phyloP scores from a whole-genome alignment of 2,888 invertebrate species.

The Himalopsyche japonica region DNA sequence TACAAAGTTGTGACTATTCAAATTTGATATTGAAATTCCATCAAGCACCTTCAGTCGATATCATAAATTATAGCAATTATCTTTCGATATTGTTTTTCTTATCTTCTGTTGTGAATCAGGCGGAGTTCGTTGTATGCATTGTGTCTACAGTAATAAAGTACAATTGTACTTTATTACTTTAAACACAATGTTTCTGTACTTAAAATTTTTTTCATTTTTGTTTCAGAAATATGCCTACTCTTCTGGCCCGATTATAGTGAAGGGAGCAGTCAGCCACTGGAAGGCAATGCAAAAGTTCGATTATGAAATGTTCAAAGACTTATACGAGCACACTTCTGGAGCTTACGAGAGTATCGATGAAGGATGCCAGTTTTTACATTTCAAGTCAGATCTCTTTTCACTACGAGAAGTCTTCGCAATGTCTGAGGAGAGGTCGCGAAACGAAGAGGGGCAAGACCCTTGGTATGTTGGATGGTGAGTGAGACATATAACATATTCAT shows the following conservation, averaged over 20 bases:
- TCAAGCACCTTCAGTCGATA: too few relatives aligned
- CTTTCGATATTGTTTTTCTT: too few relatives aligned
- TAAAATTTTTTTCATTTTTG: not conserved
- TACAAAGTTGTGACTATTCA: too few relatives aligned
- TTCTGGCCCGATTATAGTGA: conserved; percentile 78
- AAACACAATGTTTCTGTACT: too few relatives aligned
- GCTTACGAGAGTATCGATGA: conserved; percentile 76
- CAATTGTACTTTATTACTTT: too few relatives aligned
- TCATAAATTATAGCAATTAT: too few relatives aligned
- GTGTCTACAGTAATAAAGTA: too few relatives aligned
- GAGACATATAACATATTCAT: not conserved
- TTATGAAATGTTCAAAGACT: conserved; percentile 68
- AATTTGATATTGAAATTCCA: too few relatives aligned
- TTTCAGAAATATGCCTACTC: conserved; percentile 71
- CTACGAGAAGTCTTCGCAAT: conserved; percentile 78
- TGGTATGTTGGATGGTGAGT: conserved; percentile 92
- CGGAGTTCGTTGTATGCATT: too few relatives aligned
- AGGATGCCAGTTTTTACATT: conserved; percentile 85
- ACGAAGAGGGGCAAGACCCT: conserved; percentile 65
- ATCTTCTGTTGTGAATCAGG: too few relatives aligned
- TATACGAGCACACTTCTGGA: conserved; percentile 70
- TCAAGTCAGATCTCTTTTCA: conserved; percentile 78
- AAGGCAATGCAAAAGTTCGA: conserved; percentile 70
- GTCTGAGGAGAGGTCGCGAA: conserved; percentile 66
- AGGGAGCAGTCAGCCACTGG: conserved; percentile 77